Evolutionary conservation across 2,113 vertebrate species (phyloP), one percentile per base, ranked within the genome.

Genomic region (Anarhynchus alexandrinus): DNA sequence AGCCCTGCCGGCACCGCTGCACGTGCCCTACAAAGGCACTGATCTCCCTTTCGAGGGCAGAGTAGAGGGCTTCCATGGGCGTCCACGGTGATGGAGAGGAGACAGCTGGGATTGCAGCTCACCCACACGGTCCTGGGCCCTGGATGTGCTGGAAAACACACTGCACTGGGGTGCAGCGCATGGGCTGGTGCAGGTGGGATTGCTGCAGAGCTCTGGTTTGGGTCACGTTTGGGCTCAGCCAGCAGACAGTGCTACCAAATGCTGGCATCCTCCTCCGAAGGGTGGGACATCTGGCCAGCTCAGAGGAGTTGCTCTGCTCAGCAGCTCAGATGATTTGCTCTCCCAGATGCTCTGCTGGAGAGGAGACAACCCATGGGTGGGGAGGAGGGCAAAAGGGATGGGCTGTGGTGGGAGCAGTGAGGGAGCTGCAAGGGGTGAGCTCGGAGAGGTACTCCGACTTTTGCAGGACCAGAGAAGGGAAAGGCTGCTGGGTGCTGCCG

Each of bases 1-100:
- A 98, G 85, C 34, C 55, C 27, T 94, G 40, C 54, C 14, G 87
- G 74, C 95, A 97, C 30, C 0, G 10, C 65, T 77, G 88, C 32
- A 94, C 7, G 1, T 95, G 91, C 17, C 45, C 86, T 77, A 96
- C 4, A 1, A 98, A 98, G 73, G 64, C 11, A 2, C 62, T 40
- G 34, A 97, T 95, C 86, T 98, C 97, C 15, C 51, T 47, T 72
- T 94, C 42, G 0, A 97, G 93, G 40, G 69, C 80, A 51, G 90
- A 64, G 76, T 97, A 97, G 11, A 94, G 66, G 25, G 65, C 20
- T 32, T 96, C 82, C 84, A 94, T 94, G 57, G 38, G 20, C 10
- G 1, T 26, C 34, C 30, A 15, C 6, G 0, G 59, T 13, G 67
- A 38, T 8, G 22, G 38, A 89, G 25, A 30, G 36, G n/a, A 59